Base-by-base conservation (phyloP, 2,797 vertebrate genomes). In the Micromesistius poutassou region DNA sequence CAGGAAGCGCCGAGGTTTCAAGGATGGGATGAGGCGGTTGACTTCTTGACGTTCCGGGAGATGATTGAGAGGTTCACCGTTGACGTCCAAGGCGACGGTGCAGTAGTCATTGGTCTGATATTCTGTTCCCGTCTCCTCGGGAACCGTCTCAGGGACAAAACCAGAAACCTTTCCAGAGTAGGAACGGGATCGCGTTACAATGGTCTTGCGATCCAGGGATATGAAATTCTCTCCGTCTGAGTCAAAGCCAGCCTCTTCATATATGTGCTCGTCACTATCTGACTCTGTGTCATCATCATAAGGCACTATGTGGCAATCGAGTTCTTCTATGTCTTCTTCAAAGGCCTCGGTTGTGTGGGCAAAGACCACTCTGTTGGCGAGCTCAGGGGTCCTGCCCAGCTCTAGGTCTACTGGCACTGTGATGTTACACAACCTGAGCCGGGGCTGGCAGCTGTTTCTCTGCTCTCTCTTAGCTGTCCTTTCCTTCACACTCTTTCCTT, bases 141-240 rank as follows among this genome's bases (percentile, higher is more conserved):
- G 97, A 76, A 99, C 97, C 0, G 98, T 98, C 91, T 98, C 98
- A 36, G 98, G 97, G 50, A 99, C 97, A 31, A 92, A 96, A 78
- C 96, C 96, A 0, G 96, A 92, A 85, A 97, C 87, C 91, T 97
- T 98, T 1, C 96, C 96, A n/a, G 97, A 98, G 73, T 97, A 97
- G 0, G 98, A 97, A 76, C 97, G 94, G 75, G 96, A 95, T 87
- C 97, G 94, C 0, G 94, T 94, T 81, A 96, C 94, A 72, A 94
- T 90, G 30, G 87, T 94, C 89, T 96, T 98, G 77, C 90, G 91
- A 88, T 98, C 97, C 3, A 89, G 40, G 31, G 94, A 82, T 50
- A 95, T 86, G 88, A 96, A 94, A 87, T 93, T 95, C 82, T 97
- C 96, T 1, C 90, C 91, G 40, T 97, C 96, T 0, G 82, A 90